A percentile compares a stretch with the other conserved stretches of the same genome.
phyloP scores from a whole-genome alignment of 2,888 invertebrate species.

The Morinoia aosen region DNA sequence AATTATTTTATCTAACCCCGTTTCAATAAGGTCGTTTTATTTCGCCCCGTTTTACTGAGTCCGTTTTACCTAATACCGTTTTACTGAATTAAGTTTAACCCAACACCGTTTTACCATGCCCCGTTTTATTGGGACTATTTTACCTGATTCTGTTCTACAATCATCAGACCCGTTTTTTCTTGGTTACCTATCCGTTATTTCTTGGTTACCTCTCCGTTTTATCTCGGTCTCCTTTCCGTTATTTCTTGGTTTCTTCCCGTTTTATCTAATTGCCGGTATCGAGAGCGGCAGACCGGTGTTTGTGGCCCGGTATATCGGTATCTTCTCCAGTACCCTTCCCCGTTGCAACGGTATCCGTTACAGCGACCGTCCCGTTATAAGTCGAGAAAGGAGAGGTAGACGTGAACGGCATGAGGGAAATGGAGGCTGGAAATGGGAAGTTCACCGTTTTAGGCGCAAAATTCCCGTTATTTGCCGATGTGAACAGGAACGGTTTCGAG shows the following conservation, averaged over 20 bases:
- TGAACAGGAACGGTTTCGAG: slow-evolving; percentile 8
- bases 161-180: background rate
- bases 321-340: background rate
- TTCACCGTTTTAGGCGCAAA: background rate
- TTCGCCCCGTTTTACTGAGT: no score
- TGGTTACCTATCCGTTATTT: background rate
- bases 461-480: background rate
- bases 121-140: background rate
- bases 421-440: slow-evolving; percentile 7
- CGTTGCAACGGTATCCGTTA: no score
- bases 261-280: background rate
- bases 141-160: background rate
- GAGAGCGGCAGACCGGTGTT: background rate
- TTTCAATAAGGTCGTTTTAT: no score
- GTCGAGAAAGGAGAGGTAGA: background rate
- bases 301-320: background rate
- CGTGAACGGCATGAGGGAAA: slow-evolving; percentile 32
- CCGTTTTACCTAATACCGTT: no score
- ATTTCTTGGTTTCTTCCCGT: background rate
- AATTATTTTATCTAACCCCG: no score
- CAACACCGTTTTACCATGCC: no score
- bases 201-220: background rate
- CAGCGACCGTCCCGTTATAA: background rate
- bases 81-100: no score
- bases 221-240: background rate